Conservation (phyloP, 1,140 invertebrate genomes). For the Drosophila lini region DNA sequence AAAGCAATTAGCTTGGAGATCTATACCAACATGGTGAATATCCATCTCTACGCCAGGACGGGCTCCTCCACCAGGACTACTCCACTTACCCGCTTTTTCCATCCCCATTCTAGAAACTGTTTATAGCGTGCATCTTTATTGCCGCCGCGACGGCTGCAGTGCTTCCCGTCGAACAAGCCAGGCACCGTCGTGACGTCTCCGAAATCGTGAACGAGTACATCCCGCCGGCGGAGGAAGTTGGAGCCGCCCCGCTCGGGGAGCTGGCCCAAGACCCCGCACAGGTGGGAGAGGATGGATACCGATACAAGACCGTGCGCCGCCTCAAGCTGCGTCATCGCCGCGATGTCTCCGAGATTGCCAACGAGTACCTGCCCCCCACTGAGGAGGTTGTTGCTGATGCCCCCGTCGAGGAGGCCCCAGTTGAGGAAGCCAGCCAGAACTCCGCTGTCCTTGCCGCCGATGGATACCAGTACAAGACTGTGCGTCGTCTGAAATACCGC, state of each 20-base stretch:
- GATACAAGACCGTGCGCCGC: conserved; percentile 61
- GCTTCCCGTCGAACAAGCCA: conserved; percentile 80
- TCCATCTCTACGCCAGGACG: conserved; percentile 27
- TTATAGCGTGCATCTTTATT: conserved; percentile 77
- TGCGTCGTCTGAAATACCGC: conserved; percentile 53
- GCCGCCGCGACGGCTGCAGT: conserved; percentile 82
- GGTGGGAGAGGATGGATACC: conserved; percentile 57
- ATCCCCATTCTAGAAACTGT: conserved; percentile 65
- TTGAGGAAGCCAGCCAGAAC: conserved; percentile 21
- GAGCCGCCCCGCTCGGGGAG: conserved; percentile 24
- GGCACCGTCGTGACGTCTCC: conserved; percentile 78
- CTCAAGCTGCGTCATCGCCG: conserved; percentile 61
- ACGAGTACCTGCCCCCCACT: conserved; percentile 62
- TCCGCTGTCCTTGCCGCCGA: conserved; percentile 50
- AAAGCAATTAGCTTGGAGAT: conserved; percentile 77
- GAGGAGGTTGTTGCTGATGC: conserved; percentile 48
- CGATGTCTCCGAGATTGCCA: conserved; percentile 60
- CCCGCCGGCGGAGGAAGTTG: conserved; percentile 65
- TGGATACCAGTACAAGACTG: conserved; percentile 65
- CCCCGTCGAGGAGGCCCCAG: conserved; percentile 18
- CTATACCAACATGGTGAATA: conserved; percentile 76
- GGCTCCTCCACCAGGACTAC: conserved; percentile 20
- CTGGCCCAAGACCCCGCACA: conserved; percentile 55
- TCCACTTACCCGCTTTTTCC: neutral
- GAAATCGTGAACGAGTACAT: conserved; percentile 71